phyloP scores from a whole-genome alignment of 2,797 vertebrate species.

The Lophotriccus pileatus region DNA sequence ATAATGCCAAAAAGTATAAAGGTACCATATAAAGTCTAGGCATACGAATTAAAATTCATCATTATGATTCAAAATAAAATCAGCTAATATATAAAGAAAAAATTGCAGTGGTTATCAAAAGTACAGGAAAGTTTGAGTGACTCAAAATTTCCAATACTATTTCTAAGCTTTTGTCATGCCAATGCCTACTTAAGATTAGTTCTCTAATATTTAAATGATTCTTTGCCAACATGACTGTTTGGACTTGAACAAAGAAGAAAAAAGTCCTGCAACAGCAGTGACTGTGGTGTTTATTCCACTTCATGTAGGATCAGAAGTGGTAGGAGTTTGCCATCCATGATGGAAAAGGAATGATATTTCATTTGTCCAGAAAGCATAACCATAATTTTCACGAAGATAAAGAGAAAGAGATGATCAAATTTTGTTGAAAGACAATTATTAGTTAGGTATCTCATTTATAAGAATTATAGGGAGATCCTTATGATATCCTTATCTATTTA shows the following conservation, averaged over 20 bases:
- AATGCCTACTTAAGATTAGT: background rate
- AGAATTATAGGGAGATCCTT: background rate
- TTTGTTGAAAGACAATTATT: background rate
- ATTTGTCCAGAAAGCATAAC: background rate
- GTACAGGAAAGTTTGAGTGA: background rate
- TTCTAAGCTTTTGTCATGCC: background rate
- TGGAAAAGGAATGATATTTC: background rate
- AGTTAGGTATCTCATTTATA: background rate
- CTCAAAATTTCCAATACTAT: background rate
- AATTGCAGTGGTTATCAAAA: background rate
- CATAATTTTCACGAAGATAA: background rate
- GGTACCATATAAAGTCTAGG: background rate
- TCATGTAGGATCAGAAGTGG: background rate
- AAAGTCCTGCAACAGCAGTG: background rate
- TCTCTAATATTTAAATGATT: background rate
- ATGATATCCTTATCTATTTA: background rate
- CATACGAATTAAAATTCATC: background rate
- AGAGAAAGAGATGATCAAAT: background rate
- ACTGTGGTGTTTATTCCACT: background rate
- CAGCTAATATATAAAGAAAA: background rate
- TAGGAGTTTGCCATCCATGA: background rate
- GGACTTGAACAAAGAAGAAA: background rate
- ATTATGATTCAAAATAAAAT: background rate
- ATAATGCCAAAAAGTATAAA: constrained; percentile 26
- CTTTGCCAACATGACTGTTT: background rate